Conservation (phyloP, 2,888 invertebrate species). For the Tachina grossa region DNA sequence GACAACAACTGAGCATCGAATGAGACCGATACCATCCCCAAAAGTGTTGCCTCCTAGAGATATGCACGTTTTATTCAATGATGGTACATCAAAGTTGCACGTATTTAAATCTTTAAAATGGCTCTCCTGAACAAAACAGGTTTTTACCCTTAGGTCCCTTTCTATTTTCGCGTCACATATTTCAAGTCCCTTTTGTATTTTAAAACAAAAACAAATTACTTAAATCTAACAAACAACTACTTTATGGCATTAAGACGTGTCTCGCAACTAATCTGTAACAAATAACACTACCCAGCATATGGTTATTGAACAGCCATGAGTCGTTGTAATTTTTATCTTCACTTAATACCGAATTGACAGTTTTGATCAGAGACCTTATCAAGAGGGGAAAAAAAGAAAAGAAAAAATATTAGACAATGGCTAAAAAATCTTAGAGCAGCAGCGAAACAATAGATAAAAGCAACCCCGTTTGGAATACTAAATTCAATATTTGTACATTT, state of each 20-base stretch:
- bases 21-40: too few relatives aligned
- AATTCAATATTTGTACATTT: conserved; percentile 43
- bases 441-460: conserved; percentile 47
- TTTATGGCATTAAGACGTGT: conserved; percentile 56
- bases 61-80: not conserved
- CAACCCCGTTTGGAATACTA: conserved; percentile 63
- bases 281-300: conserved; percentile 57
- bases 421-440: conserved; percentile 35
- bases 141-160: too few relatives aligned
- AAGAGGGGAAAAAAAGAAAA: not conserved
- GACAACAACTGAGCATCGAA: too few relatives aligned
- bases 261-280: conserved; percentile 50
- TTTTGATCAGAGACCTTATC: conserved; percentile 30
- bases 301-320: conserved; percentile 62
- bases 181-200: not conserved
- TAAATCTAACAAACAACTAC: conserved; percentile 8
- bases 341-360: conserved; percentile 63
- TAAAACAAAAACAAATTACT: not conserved
- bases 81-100: too few relatives aligned
- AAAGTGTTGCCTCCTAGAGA: too few relatives aligned
- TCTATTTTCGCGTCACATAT: too few relatives aligned
- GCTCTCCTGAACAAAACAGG: too few relatives aligned
- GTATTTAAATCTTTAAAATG: too few relatives aligned
- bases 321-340: conserved; percentile 60
- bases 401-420: not conserved